Percentiles rank a stretch among this genome's conserved stretches.
Evolutionary conservation across 2,888 invertebrate species (phyloP).

Genomic region (Drosophila yooni): DNA sequence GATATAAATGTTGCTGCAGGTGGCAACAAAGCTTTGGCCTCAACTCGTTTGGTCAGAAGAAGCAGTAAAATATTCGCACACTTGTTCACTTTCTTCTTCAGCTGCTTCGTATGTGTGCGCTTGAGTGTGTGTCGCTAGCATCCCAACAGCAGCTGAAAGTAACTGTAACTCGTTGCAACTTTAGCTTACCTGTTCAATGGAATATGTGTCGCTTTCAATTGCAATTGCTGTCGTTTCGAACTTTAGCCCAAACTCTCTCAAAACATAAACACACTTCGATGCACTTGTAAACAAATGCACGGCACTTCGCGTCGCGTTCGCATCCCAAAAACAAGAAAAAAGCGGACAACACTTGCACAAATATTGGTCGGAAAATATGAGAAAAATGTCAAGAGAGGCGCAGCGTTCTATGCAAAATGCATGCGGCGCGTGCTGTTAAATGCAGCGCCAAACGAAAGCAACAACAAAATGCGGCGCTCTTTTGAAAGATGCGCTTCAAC

Average conservation of each 20-base stretch:
- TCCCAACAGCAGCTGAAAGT: constrained; percentile 63
- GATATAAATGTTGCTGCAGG: constrained; percentile 52
- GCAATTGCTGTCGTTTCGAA: constrained; percentile 47
- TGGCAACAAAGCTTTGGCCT: constrained; percentile 52
- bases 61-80: constrained; percentile 64
- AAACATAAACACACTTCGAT: constrained; percentile 10
- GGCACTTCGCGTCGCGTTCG: constrained; percentile 24
- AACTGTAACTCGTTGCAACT: constrained; percentile 65
- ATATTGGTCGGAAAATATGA: constrained; percentile 49
- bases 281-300: constrained; percentile 43
- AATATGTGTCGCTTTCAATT: constrained; percentile 75
- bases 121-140: constrained; percentile 37
- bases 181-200: constrained; percentile 65
- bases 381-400: constrained; percentile 35
- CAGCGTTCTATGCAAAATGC: constrained; percentile 54
- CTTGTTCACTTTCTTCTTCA: constrained; percentile 77
- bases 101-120: constrained; percentile 30
- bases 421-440: constrained; percentile 47
- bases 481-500: constrained; percentile 32
- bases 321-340: constrained; percentile 4
- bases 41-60: constrained; percentile 65
- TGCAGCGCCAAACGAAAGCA: constrained; percentile 64
- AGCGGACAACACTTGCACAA: constrained; percentile 65
- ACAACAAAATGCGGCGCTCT: constrained; percentile 56
- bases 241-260: constrained; percentile 51